Percentiles rank a stretch among this genome's conserved stretches.
Conservation (phyloP, 2,113 vertebrate species). For the Nyctibius bracteatus region DNA sequence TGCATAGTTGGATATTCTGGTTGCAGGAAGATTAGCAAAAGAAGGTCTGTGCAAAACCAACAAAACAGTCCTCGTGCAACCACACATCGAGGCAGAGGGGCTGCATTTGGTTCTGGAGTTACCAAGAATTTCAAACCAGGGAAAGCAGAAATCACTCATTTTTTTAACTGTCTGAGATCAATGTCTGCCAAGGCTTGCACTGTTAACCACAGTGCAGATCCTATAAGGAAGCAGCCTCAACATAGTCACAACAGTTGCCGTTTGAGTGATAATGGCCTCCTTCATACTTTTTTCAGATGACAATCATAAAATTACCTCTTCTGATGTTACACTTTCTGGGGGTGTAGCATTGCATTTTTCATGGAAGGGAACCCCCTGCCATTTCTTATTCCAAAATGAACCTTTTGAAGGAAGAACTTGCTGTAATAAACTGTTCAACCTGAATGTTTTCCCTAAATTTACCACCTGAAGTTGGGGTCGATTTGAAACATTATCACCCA, state of each 20-base stretch:
- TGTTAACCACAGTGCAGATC: not conserved
- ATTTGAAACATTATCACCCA: not conserved
- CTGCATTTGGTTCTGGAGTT: not conserved
- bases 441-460: not conserved
- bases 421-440: fast-evolving
- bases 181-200: not conserved
- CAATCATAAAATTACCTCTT: not conserved
- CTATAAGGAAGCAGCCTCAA: not conserved
- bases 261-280: not conserved
- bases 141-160: not conserved
- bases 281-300: not conserved
- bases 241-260: fast-evolving
- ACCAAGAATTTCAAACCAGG: not conserved
- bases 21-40: not conserved
- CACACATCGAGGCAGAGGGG: not conserved
- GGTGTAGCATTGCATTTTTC: not conserved
- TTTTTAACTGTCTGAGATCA: not conserved
- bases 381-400: not conserved
- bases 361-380: fast-evolving
- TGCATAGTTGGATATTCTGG: not conserved
- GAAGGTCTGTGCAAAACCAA: fast-evolving
- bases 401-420: not conserved
- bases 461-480: fast-evolving
- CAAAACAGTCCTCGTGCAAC: not conserved
- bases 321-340: not conserved